Conservation (phyloP, 2,888 invertebrate genomes). For the Trachelus tabidus region DNA sequence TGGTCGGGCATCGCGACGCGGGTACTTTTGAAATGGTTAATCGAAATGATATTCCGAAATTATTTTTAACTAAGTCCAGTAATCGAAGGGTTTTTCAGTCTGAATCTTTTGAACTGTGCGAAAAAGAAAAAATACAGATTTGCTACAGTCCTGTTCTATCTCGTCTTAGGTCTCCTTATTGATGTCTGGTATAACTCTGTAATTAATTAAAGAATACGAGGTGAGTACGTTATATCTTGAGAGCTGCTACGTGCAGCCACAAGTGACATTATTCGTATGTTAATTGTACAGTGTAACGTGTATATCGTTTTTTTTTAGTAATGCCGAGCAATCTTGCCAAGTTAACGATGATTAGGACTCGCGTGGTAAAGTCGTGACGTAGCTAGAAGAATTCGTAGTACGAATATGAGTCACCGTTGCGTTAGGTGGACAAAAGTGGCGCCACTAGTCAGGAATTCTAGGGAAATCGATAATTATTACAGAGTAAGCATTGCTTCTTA, state of each 20-base stretch:
- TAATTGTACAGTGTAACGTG: slow-evolving; percentile 50
- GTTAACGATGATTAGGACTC: not conserved
- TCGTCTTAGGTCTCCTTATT: not conserved
- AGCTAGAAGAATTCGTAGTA: not conserved
- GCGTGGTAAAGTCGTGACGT: not conserved
- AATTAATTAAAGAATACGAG: not conserved
- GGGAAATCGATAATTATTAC: not conserved
- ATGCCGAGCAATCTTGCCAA: slow-evolving; percentile 33
- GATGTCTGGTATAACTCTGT: not conserved
- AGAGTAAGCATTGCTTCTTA: not conserved
- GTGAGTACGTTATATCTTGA: not conserved
- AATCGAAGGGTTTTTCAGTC: not conserved
- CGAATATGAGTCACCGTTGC: not conserved
- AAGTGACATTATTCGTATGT: slow-evolving; percentile 50
- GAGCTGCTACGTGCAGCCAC: slow-evolving; percentile 32
- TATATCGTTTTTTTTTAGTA: slow-evolving; percentile 34
- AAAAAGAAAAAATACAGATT: not conserved
- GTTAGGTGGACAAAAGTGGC: not conserved
- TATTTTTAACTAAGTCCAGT: not conserved
- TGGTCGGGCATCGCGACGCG: not conserved
- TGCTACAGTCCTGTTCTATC: not conserved
- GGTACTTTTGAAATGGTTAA: not conserved
- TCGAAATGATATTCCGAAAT: not conserved
- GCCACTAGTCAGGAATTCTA: not conserved
- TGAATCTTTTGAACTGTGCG: not conserved